Conservation (phyloP, 2,888 invertebrate genomes). For the Lysandra coridon region DNA sequence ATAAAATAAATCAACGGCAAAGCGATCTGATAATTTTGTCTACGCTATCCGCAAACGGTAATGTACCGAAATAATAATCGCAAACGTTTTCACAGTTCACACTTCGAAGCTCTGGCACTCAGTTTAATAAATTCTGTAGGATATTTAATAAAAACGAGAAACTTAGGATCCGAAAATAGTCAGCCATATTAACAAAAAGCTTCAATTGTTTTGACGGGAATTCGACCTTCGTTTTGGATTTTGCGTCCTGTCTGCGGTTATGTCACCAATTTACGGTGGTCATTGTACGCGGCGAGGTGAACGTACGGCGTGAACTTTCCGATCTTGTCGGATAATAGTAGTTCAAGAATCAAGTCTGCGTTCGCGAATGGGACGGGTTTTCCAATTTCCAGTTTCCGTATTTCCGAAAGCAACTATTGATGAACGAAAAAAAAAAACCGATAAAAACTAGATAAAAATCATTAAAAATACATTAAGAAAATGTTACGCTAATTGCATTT, state of each 20-base stretch:
- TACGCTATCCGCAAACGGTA: not conserved
- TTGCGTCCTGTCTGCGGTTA: conserved; percentile 69
- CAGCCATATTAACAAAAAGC: conserved; percentile 74
- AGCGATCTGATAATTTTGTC: not conserved
- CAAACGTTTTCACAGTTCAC: not conserved
- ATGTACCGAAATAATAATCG: not conserved
- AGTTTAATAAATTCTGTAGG: conserved; percentile 39
- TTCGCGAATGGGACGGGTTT: conserved; percentile 33
- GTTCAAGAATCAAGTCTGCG: conserved; percentile 39
- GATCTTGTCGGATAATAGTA: conserved; percentile 59
- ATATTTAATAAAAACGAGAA: conserved; percentile 47
- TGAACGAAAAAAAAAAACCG: not conserved
- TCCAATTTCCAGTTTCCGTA: conserved; percentile 30
- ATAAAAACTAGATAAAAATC: too few relatives aligned
- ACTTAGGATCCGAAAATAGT: conserved; percentile 56
- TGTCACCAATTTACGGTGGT: conserved; percentile 57
- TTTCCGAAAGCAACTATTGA: not conserved
- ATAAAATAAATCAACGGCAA: not conserved
- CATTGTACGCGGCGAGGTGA: conserved; percentile 45
- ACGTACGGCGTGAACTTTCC: conserved; percentile 45
- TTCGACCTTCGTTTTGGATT: conserved; percentile 69
- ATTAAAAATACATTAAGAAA: too few relatives aligned
- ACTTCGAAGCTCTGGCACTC: conserved; percentile 5
- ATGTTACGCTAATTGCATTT: too few relatives aligned
- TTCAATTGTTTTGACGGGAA: conserved; percentile 79